Evolutionary conservation across 2,888 invertebrate species (phyloP).

Genomic region (Drosophila sordidula): DNA sequence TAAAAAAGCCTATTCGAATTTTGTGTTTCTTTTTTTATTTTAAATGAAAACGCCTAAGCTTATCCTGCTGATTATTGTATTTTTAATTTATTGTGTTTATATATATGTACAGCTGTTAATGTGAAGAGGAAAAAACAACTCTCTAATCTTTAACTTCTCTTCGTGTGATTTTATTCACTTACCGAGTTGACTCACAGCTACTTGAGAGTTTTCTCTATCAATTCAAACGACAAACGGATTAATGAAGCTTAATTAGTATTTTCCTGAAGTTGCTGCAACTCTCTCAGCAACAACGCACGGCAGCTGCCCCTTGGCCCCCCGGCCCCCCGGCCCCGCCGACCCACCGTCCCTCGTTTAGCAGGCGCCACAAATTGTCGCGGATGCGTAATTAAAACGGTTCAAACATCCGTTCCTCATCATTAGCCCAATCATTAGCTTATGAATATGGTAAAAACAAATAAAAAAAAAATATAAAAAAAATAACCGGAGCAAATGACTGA

Average conservation of each 20-base stretch:
- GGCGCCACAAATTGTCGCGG: slow-evolving; percentile 47
- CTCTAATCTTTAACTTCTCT: slow-evolving; percentile 44
- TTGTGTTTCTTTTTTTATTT: not conserved
- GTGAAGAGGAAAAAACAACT: slow-evolving; percentile 20
- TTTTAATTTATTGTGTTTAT: too few species aligned
- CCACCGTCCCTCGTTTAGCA: slow-evolving; percentile 16
- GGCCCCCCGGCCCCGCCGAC: not conserved
- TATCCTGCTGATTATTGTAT: too few species aligned
- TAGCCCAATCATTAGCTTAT: slow-evolving; percentile 41
- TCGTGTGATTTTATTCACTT: slow-evolving; percentile 20
- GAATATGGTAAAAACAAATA: slow-evolving; percentile 51
- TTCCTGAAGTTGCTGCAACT: slow-evolving; percentile 59
- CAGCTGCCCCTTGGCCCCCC: slow-evolving; percentile 4
- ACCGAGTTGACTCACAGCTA: slow-evolving; percentile 16
- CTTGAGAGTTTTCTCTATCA: slow-evolving; percentile 40
- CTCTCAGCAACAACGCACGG: slow-evolving; percentile 6
- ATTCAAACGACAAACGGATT: slow-evolving; percentile 56
- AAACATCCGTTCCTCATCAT: slow-evolving; percentile 68
- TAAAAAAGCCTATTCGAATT: not conserved
- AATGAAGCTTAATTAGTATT: slow-evolving; percentile 71
- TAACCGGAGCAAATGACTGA: slow-evolving; percentile 24
- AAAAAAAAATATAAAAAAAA: not conserved
- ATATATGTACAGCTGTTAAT: slow-evolving; percentile 11
- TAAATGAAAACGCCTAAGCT: not conserved
- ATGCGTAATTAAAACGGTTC: slow-evolving; percentile 65